Conservation (phyloP, 2,888 invertebrate species). For the Phortica okadai region DNA sequence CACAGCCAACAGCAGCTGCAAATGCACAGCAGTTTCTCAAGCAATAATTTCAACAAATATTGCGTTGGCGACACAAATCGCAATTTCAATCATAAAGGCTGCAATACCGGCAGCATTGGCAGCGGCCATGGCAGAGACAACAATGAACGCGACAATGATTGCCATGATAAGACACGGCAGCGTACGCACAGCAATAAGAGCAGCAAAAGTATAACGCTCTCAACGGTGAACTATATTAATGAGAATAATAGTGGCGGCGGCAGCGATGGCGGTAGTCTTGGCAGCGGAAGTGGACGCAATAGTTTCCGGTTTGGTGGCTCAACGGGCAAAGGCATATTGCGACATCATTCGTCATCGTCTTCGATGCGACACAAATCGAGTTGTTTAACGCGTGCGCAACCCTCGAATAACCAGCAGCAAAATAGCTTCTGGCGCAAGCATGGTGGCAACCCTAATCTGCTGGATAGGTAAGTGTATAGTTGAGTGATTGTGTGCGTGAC, state of each 20-base stretch:
- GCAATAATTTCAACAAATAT: slow-evolving; percentile 62
- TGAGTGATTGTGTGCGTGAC: not conserved
- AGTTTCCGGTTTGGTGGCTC: slow-evolving; percentile 63
- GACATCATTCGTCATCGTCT: slow-evolving; percentile 64
- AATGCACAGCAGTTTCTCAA: slow-evolving; percentile 64
- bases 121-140: slow-evolving; percentile 27
- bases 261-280: slow-evolving; percentile 1
- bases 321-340: slow-evolving; percentile 54
- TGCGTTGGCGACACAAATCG: slow-evolving; percentile 67
- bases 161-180: slow-evolving; percentile 11
- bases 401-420: slow-evolving; percentile 30
- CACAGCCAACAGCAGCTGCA: slow-evolving; percentile 74
- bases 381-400: slow-evolving; percentile 4
- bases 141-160: not conserved
- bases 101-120: slow-evolving; percentile 43
- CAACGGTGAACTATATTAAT: slow-evolving; percentile 50
- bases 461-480: slow-evolving; percentile 66
- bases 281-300: slow-evolving; percentile 42
- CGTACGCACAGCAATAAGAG: slow-evolving; percentile 27
- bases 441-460: slow-evolving; percentile 67
- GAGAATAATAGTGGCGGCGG: slow-evolving; percentile 39
- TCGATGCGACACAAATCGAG: slow-evolving; percentile 54
- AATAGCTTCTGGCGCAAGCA: slow-evolving; percentile 67
- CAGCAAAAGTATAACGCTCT: slow-evolving; percentile 32
- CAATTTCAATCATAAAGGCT: slow-evolving; percentile 58